Percentiles rank a stretch among this genome's conserved stretches.
These are phyloP conservation scores for Oscheius sp. DNA, from an alignment of 1,140 invertebrate genomes.

Conservation along the genomic window DNA sequence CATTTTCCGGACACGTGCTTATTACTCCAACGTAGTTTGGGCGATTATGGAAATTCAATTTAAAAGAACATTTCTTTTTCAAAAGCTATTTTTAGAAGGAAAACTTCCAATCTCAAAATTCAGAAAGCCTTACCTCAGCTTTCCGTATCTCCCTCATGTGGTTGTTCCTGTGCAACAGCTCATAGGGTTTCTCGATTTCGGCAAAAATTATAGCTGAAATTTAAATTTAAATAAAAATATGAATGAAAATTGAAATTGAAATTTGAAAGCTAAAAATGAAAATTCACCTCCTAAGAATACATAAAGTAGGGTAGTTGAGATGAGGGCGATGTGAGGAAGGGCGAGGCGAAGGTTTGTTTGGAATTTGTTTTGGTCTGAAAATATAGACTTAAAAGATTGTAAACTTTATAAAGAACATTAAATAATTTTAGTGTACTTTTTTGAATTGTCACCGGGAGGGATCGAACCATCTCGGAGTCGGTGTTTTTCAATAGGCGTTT, in stretches of 20 bases:
- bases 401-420: not conserved
- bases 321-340: constrained; percentile 17
- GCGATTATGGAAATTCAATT: too few species aligned
- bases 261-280: not conserved
- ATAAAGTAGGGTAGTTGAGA: constrained; percentile 2
- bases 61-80: too few species aligned
- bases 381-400: not conserved
- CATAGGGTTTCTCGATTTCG: constrained; percentile 12
- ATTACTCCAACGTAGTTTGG: too few species aligned
- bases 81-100: too few species aligned
- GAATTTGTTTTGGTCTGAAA: not conserved
- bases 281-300: constrained; percentile 3
- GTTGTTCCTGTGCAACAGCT: constrained; percentile 14
- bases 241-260: too few species aligned
- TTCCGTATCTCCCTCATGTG: constrained; percentile 9
- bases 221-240: not conserved
- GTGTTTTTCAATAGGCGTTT: not conserved
- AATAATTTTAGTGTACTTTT: not conserved
- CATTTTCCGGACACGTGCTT: too few species aligned
- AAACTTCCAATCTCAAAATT: too few species aligned
- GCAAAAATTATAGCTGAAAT: constrained; percentile 16
- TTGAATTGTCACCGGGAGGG: not conserved
- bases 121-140: not conserved
- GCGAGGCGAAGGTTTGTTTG: constrained; percentile 1
- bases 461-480: not conserved